These are phyloP conservation scores for Crotalus tigris DNA, from an alignment of 2,113 vertebrate species.

Conservation along the genomic window DNA sequence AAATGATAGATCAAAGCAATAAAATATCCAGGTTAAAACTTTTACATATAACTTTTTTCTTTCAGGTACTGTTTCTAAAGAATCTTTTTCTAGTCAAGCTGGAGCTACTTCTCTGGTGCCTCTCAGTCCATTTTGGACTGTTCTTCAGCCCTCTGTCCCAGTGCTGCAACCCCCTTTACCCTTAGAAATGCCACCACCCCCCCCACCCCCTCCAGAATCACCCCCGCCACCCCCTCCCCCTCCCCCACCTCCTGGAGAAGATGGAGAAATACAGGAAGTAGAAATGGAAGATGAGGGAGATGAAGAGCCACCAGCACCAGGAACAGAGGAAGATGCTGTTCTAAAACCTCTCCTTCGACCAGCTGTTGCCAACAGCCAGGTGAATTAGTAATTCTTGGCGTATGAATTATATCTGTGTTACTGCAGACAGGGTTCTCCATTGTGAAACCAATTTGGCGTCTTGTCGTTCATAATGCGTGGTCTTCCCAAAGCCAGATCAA, in stretches of 20 bases:
- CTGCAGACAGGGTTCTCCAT: not conserved
- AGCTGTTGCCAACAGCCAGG: slow-evolving; percentile 60
- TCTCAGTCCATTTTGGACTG: slow-evolving; percentile 79
- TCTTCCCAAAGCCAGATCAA: not conserved
- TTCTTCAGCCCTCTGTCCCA: slow-evolving; percentile 76
- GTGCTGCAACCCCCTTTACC: slow-evolving; percentile 85
- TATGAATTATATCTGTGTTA: not conserved
- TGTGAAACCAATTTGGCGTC: not conserved
- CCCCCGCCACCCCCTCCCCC: slow-evolving; percentile 66
- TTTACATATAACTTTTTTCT: slow-evolving; percentile 45
- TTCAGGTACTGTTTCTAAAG: slow-evolving; percentile 74
- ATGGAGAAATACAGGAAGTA: slow-evolving; percentile 92
- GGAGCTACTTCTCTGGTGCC: slow-evolving; percentile 72
- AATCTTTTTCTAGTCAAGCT: slow-evolving; percentile 69
- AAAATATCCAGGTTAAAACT: not conserved
- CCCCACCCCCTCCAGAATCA: slow-evolving; percentile 76
- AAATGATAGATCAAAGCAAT: not conserved
- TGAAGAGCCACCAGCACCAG: slow-evolving; percentile 90
- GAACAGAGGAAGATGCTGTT: slow-evolving; percentile 86
- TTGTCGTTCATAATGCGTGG: not conserved
- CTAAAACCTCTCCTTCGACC: slow-evolving; percentile 70
- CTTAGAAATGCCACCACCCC: slow-evolving; percentile 82
- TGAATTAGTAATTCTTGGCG: not conserved
- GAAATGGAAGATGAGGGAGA: slow-evolving; percentile 96
- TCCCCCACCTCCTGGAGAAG: slow-evolving; percentile 81